Base-by-base conservation (phyloP, 2,797 vertebrate genomes). In the Catharus ustulatus region DNA sequence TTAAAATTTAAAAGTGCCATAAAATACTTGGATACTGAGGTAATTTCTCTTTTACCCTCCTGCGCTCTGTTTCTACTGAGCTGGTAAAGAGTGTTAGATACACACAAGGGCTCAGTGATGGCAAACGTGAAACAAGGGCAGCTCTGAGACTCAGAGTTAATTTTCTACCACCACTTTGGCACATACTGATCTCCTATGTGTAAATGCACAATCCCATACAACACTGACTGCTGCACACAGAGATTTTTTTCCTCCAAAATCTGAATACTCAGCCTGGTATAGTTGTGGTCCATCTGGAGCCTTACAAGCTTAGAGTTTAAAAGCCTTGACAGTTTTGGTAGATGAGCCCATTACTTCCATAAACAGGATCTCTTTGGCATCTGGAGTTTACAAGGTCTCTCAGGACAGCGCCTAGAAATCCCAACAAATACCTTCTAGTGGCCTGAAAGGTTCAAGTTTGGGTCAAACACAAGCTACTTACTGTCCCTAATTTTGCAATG, bases 291-390 rank as follows among this genome's bases (percentile, higher is more conserved):
- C 78, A 85, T 64, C 75, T 78, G 89, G 78, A 94, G 42, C 69
- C 54, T 76, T 74, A 58, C 21, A 62, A 69, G 66, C 23, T 87
- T 72, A 32, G 73, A 36, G 24, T 52, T 84, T 81, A 86, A 75
- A 81, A 90, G 63, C 40, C 30, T 67, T 64, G 42, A 43, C 76
- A 57, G 32, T 84, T 94, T 78, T 73, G 59, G 87, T 74, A 91
- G 90, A 88, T 93, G 77, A 94, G 77, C 29, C 36, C 58, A 27
- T 87, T 51, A 88, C 49, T 90, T 84, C 36, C 85, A 86, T 66
- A 87, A 90, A 87, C 48, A 79, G 72, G 42, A 95, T 86, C 66
- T 84, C 43, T 75, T 48, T 67, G 52, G 66, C 72, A 63, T 69
- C 74, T 82, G 54, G 63, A 89, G 38, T 91, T 90, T 38, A 78